Percentiles rank a stretch among this genome's conserved stretches.
Conservation (phyloP, 2,113 vertebrate species). For the Cynopterus brachyotis region DNA sequence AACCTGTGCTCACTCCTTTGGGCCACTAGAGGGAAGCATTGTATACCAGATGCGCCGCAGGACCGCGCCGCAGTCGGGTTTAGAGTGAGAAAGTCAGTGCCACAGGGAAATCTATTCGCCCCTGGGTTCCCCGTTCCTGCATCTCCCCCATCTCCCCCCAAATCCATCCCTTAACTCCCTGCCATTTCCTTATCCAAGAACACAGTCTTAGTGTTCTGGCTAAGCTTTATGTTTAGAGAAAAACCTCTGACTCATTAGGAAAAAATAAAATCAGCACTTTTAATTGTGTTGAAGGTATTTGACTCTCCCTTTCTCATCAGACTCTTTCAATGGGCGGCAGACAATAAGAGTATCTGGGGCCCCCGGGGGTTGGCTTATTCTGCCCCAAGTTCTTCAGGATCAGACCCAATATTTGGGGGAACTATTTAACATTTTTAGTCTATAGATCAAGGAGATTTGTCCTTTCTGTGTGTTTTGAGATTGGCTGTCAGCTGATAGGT, state of each 20-base stretch:
- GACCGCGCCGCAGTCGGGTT: fast-evolving
- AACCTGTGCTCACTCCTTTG: background rate
- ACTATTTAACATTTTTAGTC: background rate
- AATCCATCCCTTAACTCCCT: too few species aligned
- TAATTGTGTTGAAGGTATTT: background rate
- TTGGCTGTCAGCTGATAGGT: too few species aligned
- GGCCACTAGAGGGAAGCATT: constrained; percentile 62
- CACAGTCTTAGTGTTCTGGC: background rate
- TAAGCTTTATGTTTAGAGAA: background rate
- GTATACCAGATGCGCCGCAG: constrained; percentile 23
- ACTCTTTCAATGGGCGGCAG: too few species aligned
- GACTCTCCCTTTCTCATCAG: fast-evolving
- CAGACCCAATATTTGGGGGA: background rate
- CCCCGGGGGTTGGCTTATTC: background rate
- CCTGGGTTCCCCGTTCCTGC: background rate
- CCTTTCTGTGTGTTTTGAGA: background rate
- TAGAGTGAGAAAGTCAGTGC: fast-evolving
- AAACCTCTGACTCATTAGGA: background rate
- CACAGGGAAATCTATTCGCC: too few species aligned
- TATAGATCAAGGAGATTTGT: background rate
- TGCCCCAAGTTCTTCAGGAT: background rate
- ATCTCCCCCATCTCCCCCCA: background rate
- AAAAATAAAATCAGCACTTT: background rate
- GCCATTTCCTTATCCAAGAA: background rate
- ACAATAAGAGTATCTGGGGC: fast-evolving